Evolutionary conservation across 1,140 invertebrate species (phyloP).

Genomic region (Brachionus rubens): DNA sequence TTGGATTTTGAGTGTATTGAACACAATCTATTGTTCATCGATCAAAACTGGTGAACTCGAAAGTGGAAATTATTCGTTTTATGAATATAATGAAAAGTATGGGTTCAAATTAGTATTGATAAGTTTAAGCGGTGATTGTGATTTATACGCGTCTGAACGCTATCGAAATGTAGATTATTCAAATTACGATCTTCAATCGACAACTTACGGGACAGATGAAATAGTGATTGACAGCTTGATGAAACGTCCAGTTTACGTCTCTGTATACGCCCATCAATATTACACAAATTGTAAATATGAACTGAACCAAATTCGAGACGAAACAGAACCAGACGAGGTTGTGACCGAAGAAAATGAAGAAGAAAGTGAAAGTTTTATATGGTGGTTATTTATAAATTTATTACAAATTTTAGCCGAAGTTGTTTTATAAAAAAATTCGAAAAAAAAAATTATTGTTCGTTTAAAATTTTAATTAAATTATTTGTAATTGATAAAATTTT

Average conservation of each 20-base stretch:
- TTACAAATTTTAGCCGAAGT: constrained; percentile 11
- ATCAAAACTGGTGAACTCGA: constrained; percentile 23
- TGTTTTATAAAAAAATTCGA: constrained; percentile 7
- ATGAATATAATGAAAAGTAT: not conserved
- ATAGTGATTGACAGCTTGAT: not conserved
- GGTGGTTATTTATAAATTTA: constrained; percentile 31
- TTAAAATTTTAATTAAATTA: constrained; percentile 43
- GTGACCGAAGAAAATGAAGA: not conserved
- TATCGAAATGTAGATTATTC: not conserved
- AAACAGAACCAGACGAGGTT: not conserved
- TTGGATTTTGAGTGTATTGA: too few species aligned
- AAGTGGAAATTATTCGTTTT: not conserved
- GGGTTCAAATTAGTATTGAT: not conserved
- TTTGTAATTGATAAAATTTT: not conserved
- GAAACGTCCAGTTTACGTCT: not conserved
- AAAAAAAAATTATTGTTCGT: not conserved
- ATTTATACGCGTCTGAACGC: not conserved
- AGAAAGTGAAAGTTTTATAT: not conserved
- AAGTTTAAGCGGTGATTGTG: constrained; percentile 33
- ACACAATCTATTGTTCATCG: not conserved
- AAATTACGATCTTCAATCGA: constrained; percentile 31
- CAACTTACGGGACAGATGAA: constrained; percentile 22
- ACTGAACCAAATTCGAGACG: not conserved
- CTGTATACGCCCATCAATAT: constrained; percentile 34
- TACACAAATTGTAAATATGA: constrained; percentile 24